Evolutionary conservation across 2,797 vertebrate species (phyloP), one percentile per base, ranked within the genome.

Genomic region (Acanthurus leucopareius): DNA sequence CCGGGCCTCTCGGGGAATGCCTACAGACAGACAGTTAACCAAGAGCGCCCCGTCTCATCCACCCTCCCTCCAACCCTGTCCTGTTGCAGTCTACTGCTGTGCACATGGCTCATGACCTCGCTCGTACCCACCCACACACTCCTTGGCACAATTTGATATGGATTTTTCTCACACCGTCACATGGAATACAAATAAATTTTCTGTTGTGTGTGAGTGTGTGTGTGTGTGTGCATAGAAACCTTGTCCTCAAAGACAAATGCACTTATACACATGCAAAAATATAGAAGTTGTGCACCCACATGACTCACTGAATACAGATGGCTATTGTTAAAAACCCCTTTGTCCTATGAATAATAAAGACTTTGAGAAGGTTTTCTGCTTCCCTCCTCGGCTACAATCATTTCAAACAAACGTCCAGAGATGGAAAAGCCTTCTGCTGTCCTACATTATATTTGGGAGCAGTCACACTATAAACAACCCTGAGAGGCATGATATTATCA

Each of bases 401-500:
- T 80, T 82, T 68, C 57, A 83, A 82, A 79, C 10, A 70, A 57
- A 32, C 28, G 6, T 60, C 47, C 16, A 60, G 13, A 58, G 60
- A 80, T 60, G 83, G 44, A 73, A 45, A 35, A 65, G 67, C 59
- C 38, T 49, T 8, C 22, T 15, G 25, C 35, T 32, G 16, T 45
- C 52, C 60, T 49, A 42, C 57, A 48, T 78, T 80, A 62, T 80
- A 69, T 83, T 73, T 67, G 9, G 75, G 11, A 69, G 49, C 72
- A 73, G 68, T 63, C 64, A 13, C 58, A 66, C 59, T 86, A 72
- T 40, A 77, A 85, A 87, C 86, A 87, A 75, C 54, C 47, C 61
- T 60, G 17, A 57, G 71, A 82, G 49, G 72, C 57, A 66, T 56
- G 89, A 92, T 89, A 85, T 83, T 85, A 93, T 92, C 84, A n/a